Evolutionary conservation across 2,113 vertebrate genomes (phyloP).

Genomic region (Athene noctua): DNA sequence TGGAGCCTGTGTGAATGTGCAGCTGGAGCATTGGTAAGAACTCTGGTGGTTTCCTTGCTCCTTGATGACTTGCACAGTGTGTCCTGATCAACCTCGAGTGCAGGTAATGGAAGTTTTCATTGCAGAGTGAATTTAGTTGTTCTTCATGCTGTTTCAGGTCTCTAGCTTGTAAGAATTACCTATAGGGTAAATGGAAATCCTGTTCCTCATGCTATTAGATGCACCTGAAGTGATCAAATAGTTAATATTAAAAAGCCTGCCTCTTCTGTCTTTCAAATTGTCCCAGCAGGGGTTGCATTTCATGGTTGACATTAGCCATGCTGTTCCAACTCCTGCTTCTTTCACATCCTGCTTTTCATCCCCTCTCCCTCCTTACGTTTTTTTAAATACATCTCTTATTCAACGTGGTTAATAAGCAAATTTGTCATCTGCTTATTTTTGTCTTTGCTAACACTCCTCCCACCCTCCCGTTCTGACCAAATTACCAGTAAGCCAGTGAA

Average conservation of each 20-base stretch:
- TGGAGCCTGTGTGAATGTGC: neutral
- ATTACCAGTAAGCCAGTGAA: neutral
- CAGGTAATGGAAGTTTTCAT: neutral
- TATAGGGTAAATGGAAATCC: neutral
- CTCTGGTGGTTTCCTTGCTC: too few relatives aligned
- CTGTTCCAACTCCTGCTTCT: slow-evolving; percentile 17
- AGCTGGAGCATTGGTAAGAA: neutral
- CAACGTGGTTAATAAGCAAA: neutral
- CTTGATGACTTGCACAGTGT: accelerated
- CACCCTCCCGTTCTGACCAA: neutral
- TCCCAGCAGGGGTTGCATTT: slow-evolving; percentile 35
- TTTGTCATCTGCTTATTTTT: slow-evolving; percentile 40
- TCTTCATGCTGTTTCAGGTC: neutral
- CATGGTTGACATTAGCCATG: slow-evolving; percentile 1
- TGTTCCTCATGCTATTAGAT: neutral
- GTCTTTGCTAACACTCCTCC: neutral
- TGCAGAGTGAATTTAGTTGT: neutral
- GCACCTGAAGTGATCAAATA: neutral
- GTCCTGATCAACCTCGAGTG: neutral
- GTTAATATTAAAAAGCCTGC: neutral
- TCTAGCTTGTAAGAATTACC: neutral
- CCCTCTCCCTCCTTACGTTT: neutral
- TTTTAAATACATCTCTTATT: neutral
- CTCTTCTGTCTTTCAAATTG: neutral
- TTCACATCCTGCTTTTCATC: neutral